These are phyloP conservation scores for Eleginops maclovinus DNA, from an alignment of 2,113 vertebrate genomes.

Conservation along the genomic window DNA sequence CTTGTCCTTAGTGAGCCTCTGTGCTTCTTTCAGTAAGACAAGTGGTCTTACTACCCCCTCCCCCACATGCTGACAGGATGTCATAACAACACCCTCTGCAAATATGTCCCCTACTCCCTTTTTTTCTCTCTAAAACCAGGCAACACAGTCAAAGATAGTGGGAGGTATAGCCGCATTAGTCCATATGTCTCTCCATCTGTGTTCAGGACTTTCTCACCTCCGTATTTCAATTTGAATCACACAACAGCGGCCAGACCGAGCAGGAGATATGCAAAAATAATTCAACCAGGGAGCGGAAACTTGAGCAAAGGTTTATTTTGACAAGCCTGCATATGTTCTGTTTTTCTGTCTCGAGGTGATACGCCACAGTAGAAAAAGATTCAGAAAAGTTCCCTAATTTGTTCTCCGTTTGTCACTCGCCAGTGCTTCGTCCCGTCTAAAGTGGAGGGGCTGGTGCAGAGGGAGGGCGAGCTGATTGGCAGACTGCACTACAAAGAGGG, in stretches of 20 bases:
- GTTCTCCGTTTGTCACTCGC: constrained; percentile 17
- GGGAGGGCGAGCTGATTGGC: constrained; percentile 90
- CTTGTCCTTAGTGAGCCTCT: constrained; percentile 25
- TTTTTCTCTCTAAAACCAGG: constrained; percentile 59
- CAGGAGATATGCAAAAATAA: background rate
- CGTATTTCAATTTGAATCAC: constrained; percentile 45
- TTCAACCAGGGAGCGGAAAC: constrained; percentile 3
- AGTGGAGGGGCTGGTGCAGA: constrained; percentile 86
- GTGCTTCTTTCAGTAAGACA: constrained; percentile 35
- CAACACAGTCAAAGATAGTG: constrained; percentile 41
- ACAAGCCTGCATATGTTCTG: constrained; percentile 3
- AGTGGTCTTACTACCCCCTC: constrained; percentile 41
- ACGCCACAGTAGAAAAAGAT: background rate
- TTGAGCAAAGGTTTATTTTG: constrained; percentile 16
- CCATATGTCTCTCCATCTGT: constrained; percentile 64
- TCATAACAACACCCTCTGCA: constrained; percentile 53
- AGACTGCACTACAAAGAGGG: constrained; percentile 94
- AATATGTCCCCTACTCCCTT: constrained; percentile 41
- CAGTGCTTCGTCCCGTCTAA: constrained; percentile 91
- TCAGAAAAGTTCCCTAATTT: background rate
- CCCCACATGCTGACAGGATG: constrained; percentile 40
- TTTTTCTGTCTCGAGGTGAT: background rate
- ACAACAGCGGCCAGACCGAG: constrained; percentile 36
- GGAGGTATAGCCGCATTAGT: constrained; percentile 42
- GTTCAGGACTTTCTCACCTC: constrained; percentile 19